Conservation (phyloP, 2,888 invertebrate genomes). For the Thera britannica region DNA sequence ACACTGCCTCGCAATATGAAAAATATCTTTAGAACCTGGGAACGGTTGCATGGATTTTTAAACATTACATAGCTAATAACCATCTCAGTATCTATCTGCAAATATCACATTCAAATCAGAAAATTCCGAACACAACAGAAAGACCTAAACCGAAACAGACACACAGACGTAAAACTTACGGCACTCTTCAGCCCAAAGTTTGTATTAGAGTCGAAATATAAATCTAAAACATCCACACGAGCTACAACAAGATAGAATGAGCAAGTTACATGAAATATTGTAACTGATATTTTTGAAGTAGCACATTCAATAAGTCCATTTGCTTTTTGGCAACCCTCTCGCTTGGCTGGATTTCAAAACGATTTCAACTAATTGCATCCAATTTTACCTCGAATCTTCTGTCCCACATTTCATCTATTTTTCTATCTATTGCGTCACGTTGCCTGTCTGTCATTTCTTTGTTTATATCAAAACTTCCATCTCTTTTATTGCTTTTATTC, state of each 20-base stretch:
- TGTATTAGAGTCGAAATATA: no score
- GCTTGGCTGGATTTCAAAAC: conserved; percentile 25
- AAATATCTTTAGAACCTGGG: no score
- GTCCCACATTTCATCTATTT: conserved; percentile 29
- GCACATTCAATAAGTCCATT: background rate
- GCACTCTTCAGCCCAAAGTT: no score
- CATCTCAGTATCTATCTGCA: no score
- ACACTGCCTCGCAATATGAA: no score
- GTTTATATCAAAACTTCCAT: conserved; percentile 4
- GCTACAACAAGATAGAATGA: background rate
- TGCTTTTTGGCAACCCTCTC: conserved; percentile 16
- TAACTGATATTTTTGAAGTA: background rate
- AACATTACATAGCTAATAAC: no score
- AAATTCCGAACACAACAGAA: no score
- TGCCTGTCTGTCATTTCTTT: conserved; percentile 3
- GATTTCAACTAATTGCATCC: conserved; percentile 17
- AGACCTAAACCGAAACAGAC: no score
- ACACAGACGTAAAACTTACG: no score
- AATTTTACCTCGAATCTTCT: conserved; percentile 34
- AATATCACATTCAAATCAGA: no score
- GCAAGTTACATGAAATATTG: conserved; percentile 17
- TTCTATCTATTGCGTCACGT: background rate
- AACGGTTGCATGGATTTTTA: no score
- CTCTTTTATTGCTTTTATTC: conserved; percentile 7
- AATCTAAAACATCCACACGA: no score